A percentile compares a stretch with the other conserved stretches of the same genome.
Conservation (phyloP, 2,113 vertebrate genomes). For the Eulemur macaco region DNA sequence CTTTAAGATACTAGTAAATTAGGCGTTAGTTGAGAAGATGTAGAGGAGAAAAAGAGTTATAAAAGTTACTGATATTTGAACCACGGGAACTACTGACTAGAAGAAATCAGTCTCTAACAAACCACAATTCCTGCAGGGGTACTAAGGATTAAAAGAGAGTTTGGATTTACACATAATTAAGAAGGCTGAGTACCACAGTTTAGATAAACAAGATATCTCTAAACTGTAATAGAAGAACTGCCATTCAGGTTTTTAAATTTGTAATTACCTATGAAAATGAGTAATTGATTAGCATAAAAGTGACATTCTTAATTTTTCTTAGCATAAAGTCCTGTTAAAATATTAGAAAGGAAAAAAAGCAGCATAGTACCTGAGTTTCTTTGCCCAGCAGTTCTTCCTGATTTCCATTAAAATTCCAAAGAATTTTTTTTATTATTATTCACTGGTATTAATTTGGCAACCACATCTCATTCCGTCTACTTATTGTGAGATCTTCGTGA, state of each 20-base stretch:
- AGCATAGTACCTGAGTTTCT: background rate
- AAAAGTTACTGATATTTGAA: background rate
- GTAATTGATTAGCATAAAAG: slow-evolving; percentile 19
- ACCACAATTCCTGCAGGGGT: background rate
- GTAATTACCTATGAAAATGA: background rate
- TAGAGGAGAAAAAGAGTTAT: background rate
- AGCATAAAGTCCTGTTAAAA: background rate
- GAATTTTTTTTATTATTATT: background rate
- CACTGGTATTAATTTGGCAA: background rate
- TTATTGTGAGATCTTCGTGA: background rate
- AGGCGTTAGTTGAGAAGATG: background rate
- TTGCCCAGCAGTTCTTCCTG: background rate
- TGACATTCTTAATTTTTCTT: slow-evolving; percentile 11
- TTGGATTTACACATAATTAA: background rate
- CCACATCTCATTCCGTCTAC: background rate
- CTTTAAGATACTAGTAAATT: background rate
- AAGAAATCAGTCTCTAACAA: background rate
- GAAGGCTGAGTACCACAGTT: background rate
- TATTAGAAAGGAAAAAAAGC: background rate
- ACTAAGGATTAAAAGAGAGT: background rate
- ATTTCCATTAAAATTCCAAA: slow-evolving; percentile 33
- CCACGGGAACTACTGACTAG: background rate
- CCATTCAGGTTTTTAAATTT: slow-evolving; percentile 25
- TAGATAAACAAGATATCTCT: background rate
- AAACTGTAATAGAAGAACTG: background rate